Conservation (phyloP, 2,888 invertebrate species). For the Drosophila borealis region DNA sequence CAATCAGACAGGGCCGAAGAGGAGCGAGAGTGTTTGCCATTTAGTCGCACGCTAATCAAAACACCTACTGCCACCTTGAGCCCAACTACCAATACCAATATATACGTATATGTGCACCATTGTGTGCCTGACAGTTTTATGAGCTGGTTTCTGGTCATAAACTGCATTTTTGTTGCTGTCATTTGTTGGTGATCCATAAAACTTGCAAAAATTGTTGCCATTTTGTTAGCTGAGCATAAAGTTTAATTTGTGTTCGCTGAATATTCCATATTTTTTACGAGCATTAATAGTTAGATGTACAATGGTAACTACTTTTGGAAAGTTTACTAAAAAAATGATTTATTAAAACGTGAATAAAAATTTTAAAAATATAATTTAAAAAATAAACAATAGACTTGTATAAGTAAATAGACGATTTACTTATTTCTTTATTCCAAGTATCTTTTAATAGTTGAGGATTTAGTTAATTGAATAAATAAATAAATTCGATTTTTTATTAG, state of each 20-base stretch:
- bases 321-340: background rate
- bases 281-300: background rate
- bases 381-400: too few relatives aligned
- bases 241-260: constrained; percentile 28
- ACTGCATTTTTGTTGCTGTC: constrained; percentile 41
- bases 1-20: constrained; percentile 31
- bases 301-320: background rate
- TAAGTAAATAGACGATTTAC: too few relatives aligned
- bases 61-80: constrained; percentile 26
- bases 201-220: constrained; percentile 51
- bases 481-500: too few relatives aligned
- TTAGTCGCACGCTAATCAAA: constrained; percentile 45
- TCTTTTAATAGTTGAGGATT: too few relatives aligned
- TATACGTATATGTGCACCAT: background rate
- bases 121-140: constrained; percentile 58
- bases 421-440: too few relatives aligned
- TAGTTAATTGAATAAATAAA: too few relatives aligned
- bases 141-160: constrained; percentile 53
- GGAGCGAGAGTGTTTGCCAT: constrained; percentile 1
- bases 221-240: constrained; percentile 36
- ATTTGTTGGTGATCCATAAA: constrained; percentile 61
- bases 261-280: constrained; percentile 28
- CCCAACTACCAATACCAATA: background rate
- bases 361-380: too few relatives aligned
- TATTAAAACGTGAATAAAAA: too few relatives aligned